These are phyloP conservation scores for Acholoe squamosa DNA, from an alignment of 2,888 invertebrate species.

Conservation along the genomic window DNA sequence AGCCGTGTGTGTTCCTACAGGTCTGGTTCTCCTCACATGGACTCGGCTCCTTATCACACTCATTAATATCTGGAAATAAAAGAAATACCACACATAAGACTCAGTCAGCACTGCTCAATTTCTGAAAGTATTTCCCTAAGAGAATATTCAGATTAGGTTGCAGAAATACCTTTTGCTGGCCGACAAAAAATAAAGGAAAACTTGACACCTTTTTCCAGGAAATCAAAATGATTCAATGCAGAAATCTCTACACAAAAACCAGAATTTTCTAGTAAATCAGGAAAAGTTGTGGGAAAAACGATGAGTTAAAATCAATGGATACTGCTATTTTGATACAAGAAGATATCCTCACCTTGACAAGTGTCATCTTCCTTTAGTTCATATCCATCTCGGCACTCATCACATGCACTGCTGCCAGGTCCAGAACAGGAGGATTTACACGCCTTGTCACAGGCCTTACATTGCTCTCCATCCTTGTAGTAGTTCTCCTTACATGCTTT, in stretches of 20 bases:
- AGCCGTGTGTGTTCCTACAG: constrained; percentile 94
- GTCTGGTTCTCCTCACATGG: constrained; percentile 88
- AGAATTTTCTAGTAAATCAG: too few relatives aligned
- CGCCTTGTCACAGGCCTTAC: constrained; percentile 84
- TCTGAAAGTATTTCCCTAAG: too few relatives aligned
- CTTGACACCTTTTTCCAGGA: too few relatives aligned
- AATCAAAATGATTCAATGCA: too few relatives aligned
- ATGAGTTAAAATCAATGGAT: too few relatives aligned
- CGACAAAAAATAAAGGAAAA: too few relatives aligned
- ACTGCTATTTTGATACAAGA: too few relatives aligned
- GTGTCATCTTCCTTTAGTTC: not conserved
- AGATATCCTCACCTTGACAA: not conserved
- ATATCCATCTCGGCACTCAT: constrained; percentile 89
- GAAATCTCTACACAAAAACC: too few relatives aligned
- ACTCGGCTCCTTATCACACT: constrained; percentile 87
- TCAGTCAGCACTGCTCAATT: not conserved
- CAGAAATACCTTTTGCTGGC: too few relatives aligned
- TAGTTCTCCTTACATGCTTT: constrained; percentile 90
- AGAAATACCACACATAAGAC: not conserved
- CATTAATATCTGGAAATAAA: constrained; percentile 89
- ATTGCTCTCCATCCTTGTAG: constrained; percentile 88
- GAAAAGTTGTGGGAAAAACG: too few relatives aligned
- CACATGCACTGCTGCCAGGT: constrained; percentile 89
- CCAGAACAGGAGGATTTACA: constrained; percentile 85
- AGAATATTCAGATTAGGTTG: too few relatives aligned